Base-by-base conservation (phyloP, 2,797 vertebrate genomes). In the Macroramphosus scolopax region DNA sequence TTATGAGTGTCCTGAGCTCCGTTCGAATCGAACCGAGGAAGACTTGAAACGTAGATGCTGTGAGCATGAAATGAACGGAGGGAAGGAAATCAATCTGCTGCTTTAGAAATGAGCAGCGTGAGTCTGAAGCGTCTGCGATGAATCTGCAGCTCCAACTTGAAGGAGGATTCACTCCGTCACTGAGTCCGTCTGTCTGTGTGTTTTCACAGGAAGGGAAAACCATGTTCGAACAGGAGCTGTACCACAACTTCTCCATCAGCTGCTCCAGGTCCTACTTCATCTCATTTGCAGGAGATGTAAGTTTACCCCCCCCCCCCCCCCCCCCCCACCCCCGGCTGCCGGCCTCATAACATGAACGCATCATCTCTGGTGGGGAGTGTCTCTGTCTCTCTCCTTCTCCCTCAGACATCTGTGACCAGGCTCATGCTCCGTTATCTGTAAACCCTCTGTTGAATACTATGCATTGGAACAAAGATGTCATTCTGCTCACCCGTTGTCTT, bases 231-330 rank as follows among this genome's bases (percentile, higher is more conserved):
- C 96, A 98, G 81, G 96, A 98, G 66, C 89, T 98, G 52, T 98
- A 98, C 85, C 94, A 94, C 91, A 97, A 92, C 83, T 98, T 98
- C 89, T 81, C 88, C 84, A 91, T 94, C 89, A 94, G 89, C 92
- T 91, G 87, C 86, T 88, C 93, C 79, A 94, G 91, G 87, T 80
- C 93, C 53, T 98, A 98, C 91, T 98, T 98, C 91, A 90, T 97
- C 88, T 92, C 94, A 11, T 98, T 98, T 72, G 85, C 92, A 79
- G 96, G 95, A 87, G 95, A 98, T 64, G 96, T 98, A 89, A 93
- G 96, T 94, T 34, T 52, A 11, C 14, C 4, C 22, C 46, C 56
- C 20, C 20, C 8, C 5, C n/a, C n/a, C n/a, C n/a, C n/a, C n/a
- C n/a, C n/a, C n/a, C n/a, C n/a, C n/a, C n/a, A n/a, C n/a, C n/a